These are phyloP conservation scores for Sinopyrophorus schimmeli DNA, from an alignment of 2,888 invertebrate genomes.

Conservation along the genomic window DNA sequence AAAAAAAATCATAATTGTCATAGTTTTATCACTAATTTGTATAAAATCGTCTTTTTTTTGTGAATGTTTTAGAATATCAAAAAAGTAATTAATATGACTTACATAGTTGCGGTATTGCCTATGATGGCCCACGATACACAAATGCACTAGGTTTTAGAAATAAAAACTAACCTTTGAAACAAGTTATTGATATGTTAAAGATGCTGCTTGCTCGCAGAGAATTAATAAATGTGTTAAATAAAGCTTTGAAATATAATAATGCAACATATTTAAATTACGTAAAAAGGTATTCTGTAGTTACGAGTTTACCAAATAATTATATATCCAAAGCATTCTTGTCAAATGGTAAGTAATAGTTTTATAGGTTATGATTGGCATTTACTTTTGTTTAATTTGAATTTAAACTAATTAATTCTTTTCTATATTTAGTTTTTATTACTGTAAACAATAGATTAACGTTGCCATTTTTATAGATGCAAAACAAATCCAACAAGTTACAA, in stretches of 20 bases:
- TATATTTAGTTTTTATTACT: background rate
- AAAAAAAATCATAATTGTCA: too few species aligned
- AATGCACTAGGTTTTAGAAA: too few species aligned
- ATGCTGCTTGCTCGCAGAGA: slow-evolving; percentile 29
- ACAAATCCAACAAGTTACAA: slow-evolving; percentile 24
- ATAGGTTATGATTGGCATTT: background rate
- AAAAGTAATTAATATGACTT: too few species aligned
- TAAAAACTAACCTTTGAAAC: background rate
- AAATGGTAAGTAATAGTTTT: slow-evolving; percentile 29
- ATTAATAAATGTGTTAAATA: slow-evolving; percentile 30
- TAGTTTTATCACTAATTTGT: too few species aligned
- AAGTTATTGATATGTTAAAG: background rate
- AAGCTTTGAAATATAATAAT: slow-evolving; percentile 22
- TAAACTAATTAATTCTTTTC: background rate
- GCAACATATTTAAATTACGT: slow-evolving; percentile 11
- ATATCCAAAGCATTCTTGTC: slow-evolving; percentile 32
- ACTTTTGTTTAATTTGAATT: background rate
- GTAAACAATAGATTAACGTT: too few species aligned
- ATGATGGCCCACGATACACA: too few species aligned
- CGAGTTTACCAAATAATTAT: slow-evolving; percentile 24
- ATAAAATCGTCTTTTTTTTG: too few species aligned
- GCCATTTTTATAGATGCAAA: slow-evolving; percentile 28
- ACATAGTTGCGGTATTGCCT: too few species aligned
- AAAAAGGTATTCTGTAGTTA: slow-evolving; percentile 22
- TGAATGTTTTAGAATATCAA: too few species aligned